Evolutionary conservation across 2,113 vertebrate species (phyloP), one percentile per base, ranked within the genome.

Genomic region (Canis aureus): DNA sequence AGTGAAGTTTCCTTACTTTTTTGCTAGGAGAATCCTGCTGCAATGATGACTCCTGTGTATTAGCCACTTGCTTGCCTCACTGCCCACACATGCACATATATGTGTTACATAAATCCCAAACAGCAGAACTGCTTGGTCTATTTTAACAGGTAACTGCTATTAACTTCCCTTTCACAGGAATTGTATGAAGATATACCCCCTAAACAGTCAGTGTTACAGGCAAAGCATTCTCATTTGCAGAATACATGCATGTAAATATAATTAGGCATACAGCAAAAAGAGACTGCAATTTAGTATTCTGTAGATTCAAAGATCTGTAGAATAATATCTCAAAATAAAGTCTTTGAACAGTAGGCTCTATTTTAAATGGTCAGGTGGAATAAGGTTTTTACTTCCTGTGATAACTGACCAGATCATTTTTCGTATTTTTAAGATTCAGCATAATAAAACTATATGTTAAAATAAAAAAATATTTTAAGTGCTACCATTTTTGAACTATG

Each of bases 391-490:
- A 94, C 55, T 91, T 86, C 38, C 53, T 91, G 16, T 49, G 29
- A 29, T 76, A 90, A 94, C 0, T 89, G 73, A 32, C 25, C 25
- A 84, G 3, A 53, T 92, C 23, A 64, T 73, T 78, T 96, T 94
- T 93, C 25, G 51, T 76, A 92, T 55, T 97, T 94, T 97, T 90
- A 73, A 94, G 13, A 79, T 87, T 82, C 88, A 92, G 43, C 43
- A 43, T 43, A 43, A 43, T 43, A 43, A 84, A 73, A 80, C 49
- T 84, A 84, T 9, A 84, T 25, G 74, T 82, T 92, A 92, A 84
- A 94, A 29, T 64, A 79, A 89, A 38, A 79, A 89, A 38, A 43
- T 3, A 69, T 69, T 55, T 69, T 55, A 73, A 80, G 78, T 64
- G 27, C 49, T 78, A 94, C 67, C 27, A 81, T 43, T 79, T n/a